Conservation (phyloP, 2,797 vertebrate species). For the Cyclopterus lumpus region DNA sequence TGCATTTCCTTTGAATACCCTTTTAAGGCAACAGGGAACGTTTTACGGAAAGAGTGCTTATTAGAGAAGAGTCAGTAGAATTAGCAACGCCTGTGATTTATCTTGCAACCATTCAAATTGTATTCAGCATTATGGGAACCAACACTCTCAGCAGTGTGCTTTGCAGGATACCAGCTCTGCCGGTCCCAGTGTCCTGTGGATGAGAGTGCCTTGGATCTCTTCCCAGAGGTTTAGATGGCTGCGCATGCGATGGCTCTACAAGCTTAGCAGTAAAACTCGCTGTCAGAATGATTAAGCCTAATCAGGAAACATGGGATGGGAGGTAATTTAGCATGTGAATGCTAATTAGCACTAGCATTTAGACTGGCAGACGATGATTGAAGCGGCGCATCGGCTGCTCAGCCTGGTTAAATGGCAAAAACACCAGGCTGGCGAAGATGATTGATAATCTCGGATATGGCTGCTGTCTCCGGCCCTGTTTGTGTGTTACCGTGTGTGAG, state of each 20-base stretch:
- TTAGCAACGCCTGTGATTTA: constrained; percentile 3
- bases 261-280: constrained; percentile 64
- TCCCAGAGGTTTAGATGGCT: constrained; percentile 49
- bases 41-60: not conserved
- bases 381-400: constrained; percentile 73
- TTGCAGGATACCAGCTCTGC: constrained; percentile 2
- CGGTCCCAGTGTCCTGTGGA: constrained; percentile 17
- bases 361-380: constrained; percentile 80
- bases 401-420: constrained; percentile 73
- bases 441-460: constrained; percentile 69
- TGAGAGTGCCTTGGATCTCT: constrained; percentile 38
- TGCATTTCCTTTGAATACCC: not conserved
- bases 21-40: not conserved
- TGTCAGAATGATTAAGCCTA: constrained; percentile 81
- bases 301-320: constrained; percentile 85
- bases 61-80: not conserved
- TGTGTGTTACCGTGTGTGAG: constrained; percentile 46
- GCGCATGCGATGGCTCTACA: constrained; percentile 47
- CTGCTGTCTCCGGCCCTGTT: constrained; percentile 57
- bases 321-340: constrained; percentile 86
- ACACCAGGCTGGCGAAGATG: constrained; percentile 68
- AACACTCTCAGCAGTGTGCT: not conserved
- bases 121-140: not conserved
- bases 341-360: constrained; percentile 86
- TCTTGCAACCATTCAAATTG: not conserved